Base-by-base conservation (phyloP, 2,888 invertebrate genomes). In the Pollenia angustigena region DNA sequence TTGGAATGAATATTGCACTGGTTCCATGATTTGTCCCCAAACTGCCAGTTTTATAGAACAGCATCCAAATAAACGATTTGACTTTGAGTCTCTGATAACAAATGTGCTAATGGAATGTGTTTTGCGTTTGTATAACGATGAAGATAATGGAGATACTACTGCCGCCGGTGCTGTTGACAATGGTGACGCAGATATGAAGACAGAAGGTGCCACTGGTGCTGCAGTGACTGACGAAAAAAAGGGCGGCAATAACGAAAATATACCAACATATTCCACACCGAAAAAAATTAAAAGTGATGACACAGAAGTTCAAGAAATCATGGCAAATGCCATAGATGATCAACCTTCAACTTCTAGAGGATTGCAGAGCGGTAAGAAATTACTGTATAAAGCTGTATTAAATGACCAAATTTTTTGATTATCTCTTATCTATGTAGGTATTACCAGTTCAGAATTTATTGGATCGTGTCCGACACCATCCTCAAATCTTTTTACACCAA, bases 1-100 rank as follows among this genome's bases (percentile, higher is more conserved):
- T 2, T 97, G 96, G 95, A 95, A 95, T 86, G 95, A 95, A 89
- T 94, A 94, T 71, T 94, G 94, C 90, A 94, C 94, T 89, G 95
- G 95, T 92, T 91, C 90, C 85, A 94, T 94, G 88, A 95, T 95
- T 88, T 95, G 95, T 88, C 94, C 94, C 88, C 94, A 94, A 87
- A 95, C 95, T 71, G 95, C 95, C 62, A 94, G 94, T 76, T 93
- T 95, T 88, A 93, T 94, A 87, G 95, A 95, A 91, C 94, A 94
- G 89, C 94, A 94, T 90, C 92, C 94, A 91, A 92, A 94, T 93
- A 87, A 90, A 46, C 90, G 92, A 16, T 92, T 91, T 46, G 90
- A 92, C 48, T 93, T 92, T 69, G 91, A 91, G 42, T 95, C 96
- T 90, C 91, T 96, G 75, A 94, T 95, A 78, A 95, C 95, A 48